Percentiles rank a stretch among this genome's conserved stretches.
Evolutionary conservation across 2,797 vertebrate genomes (phyloP).

Genomic region (Galagoides demidoff): DNA sequence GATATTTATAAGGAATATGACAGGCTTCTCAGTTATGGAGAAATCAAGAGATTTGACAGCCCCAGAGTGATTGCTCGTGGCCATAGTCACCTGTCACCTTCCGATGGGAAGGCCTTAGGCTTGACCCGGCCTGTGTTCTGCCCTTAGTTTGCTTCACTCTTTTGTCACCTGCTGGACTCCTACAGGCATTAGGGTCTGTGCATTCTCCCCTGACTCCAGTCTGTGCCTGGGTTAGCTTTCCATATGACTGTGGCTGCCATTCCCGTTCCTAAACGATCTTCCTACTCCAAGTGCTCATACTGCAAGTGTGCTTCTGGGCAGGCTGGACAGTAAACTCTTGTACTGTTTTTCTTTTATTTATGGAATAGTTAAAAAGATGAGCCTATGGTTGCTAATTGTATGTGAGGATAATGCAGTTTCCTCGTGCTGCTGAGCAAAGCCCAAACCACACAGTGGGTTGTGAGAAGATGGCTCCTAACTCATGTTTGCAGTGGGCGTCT

Average conservation of each 20-base stretch:
- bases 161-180: not conserved
- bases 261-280: not conserved
- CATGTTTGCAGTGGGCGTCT: not conserved
- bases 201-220: not conserved
- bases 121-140: not conserved
- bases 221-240: not conserved
- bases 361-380: not conserved
- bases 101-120: fast-evolving
- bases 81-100: not conserved
- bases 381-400: not conserved
- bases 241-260: not conserved
- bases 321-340: not conserved
- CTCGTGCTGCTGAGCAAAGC: not conserved
- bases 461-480: not conserved
- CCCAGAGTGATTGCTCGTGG: not conserved
- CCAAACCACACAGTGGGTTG: not conserved
- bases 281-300: not conserved
- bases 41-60: not conserved
- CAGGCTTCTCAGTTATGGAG: not conserved
- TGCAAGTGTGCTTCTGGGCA: not conserved
- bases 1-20: not conserved
- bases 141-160: not conserved
- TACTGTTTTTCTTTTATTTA: not conserved
- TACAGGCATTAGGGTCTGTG: not conserved
- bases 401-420: not conserved